These are phyloP conservation scores for Condylura cristata DNA, from an alignment of 2,113 vertebrate species.

Conservation along the genomic window DNA sequence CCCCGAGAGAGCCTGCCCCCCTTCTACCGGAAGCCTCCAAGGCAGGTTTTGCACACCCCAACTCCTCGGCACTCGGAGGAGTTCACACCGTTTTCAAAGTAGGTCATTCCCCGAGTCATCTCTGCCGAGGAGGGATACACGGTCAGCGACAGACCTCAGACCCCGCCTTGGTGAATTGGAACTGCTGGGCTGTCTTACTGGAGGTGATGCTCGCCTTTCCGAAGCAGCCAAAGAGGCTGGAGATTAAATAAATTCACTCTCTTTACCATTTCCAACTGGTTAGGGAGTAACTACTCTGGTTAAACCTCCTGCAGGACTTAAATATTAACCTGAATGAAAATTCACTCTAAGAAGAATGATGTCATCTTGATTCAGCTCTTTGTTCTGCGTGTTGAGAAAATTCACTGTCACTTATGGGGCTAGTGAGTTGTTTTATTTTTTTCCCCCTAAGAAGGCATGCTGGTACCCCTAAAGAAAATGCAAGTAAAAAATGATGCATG, in stretches of 20 bases:
- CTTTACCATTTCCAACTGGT: conserved; percentile 56
- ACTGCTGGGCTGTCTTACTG: background rate
- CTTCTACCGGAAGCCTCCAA: conserved; percentile 71
- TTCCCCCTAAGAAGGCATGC: background rate
- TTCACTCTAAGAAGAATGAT: conserved; percentile 71
- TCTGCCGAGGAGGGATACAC: conserved; percentile 77
- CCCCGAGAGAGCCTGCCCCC: conserved; percentile 32
- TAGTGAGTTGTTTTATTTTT: background rate
- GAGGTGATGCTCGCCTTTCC: conserved; percentile 49
- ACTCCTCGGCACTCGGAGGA: conserved; percentile 81
- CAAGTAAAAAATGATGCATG: background rate
- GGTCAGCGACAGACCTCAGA: conserved; percentile 74
- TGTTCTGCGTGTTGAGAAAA: conserved; percentile 57
- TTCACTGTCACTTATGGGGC: conserved; percentile 73
- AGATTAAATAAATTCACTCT: conserved; percentile 31
- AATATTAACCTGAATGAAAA: conserved; percentile 85
- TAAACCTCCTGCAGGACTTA: conserved; percentile 72
- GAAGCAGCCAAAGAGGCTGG: conserved; percentile 67
- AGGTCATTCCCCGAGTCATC: conserved; percentile 85
- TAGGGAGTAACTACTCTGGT: conserved; percentile 73
- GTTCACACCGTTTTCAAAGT: conserved; percentile 87
- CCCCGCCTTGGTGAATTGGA: conserved; percentile 48
- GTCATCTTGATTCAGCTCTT: conserved; percentile 77
- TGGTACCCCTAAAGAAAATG: background rate
- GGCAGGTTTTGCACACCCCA: conserved; percentile 75